These are phyloP conservation scores for Cherax quadricarinatus DNA, from an alignment of 1,140 invertebrate genomes.

Conservation along the genomic window DNA sequence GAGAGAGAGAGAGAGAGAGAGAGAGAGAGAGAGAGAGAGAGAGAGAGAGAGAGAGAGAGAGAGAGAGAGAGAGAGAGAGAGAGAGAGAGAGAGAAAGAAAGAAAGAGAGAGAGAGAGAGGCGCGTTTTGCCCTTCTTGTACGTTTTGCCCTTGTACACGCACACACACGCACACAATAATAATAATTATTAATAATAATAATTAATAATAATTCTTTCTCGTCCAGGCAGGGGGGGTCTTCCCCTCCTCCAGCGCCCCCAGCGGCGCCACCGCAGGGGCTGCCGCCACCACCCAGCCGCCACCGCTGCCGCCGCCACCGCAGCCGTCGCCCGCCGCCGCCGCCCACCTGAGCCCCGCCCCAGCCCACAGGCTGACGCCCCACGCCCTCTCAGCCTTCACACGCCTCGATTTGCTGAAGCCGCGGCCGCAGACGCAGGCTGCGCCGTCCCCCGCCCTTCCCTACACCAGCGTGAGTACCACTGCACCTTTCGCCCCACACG, in stretches of 20 bases:
- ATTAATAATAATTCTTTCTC: neutral
- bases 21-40: no score
- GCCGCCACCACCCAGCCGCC: neutral
- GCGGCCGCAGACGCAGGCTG: slow-evolving; percentile 34
- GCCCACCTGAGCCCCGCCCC: slow-evolving; percentile 61
- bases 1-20: no score
- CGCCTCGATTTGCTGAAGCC: slow-evolving; percentile 63
- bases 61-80: no score
- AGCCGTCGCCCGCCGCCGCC: neutral
- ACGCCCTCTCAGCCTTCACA: slow-evolving; percentile 72
- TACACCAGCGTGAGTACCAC: slow-evolving; percentile 37
- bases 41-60: no score
- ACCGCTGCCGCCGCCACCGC: slow-evolving; percentile 29
- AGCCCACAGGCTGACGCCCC: slow-evolving; percentile 66
- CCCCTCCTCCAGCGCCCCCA: slow-evolving; percentile 28
- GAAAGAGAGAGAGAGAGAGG: no score
- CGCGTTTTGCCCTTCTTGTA: no score
- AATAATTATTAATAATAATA: neutral
- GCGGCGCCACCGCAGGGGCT: neutral
- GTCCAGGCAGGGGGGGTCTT: slow-evolving; percentile 59
- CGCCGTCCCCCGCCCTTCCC: neutral
- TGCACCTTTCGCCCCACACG: neutral
- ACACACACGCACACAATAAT: no score
- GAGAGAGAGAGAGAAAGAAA: no score
- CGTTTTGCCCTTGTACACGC: no score